Evolutionary conservation across 2,113 vertebrate species (phyloP).

Genomic region (Shinisaurus crocodilurus): DNA sequence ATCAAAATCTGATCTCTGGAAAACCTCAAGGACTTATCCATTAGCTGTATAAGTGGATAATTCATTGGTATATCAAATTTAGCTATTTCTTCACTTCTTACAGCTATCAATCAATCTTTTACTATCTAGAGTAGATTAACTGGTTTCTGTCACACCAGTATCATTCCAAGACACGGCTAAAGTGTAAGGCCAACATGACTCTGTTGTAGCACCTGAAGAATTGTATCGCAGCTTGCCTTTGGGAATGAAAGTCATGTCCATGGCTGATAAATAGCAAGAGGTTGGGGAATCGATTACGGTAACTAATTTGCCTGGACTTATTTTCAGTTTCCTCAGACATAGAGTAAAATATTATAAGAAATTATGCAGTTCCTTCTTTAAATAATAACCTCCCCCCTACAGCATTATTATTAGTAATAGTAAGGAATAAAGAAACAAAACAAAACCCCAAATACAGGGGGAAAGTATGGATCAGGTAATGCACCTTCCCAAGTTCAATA

Average conservation of each 20-base stretch:
- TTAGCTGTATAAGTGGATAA: neutral
- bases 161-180: neutral
- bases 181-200: slow-evolving; percentile 12
- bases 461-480: neutral
- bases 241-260: slow-evolving; percentile 14
- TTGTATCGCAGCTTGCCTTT: slow-evolving; percentile 8
- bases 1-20: neutral
- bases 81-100: slow-evolving; percentile 4
- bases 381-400: neutral
- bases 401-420: neutral
- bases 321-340: slow-evolving; percentile 31
- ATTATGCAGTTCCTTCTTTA: neutral
- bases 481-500: neutral
- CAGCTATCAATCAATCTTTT: neutral
- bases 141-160: neutral
- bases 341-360: slow-evolving; percentile 34
- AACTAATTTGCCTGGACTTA: slow-evolving; percentile 41
- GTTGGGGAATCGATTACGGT: slow-evolving; percentile 34
- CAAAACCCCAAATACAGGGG: neutral
- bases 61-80: fast-evolving
- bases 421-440: neutral
- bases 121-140: neutral
- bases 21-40: neutral
- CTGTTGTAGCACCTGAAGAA: neutral
- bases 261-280: neutral